phyloP scores from a whole-genome alignment of 2,113 vertebrate species.

The Lethenteron camtschaticum region DNA sequence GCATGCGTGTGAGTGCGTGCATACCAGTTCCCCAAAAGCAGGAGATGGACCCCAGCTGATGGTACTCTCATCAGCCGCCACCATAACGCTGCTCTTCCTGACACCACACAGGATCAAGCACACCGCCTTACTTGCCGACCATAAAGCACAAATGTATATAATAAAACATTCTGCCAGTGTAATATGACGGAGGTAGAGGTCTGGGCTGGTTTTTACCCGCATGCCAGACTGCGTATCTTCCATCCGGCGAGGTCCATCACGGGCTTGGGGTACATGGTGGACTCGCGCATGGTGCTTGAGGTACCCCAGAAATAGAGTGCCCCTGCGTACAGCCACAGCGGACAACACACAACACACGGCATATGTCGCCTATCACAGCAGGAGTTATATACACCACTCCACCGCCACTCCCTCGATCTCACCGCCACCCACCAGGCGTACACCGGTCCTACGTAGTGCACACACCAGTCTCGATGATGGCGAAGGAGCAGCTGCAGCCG shows the following conservation, averaged over 20 bases:
- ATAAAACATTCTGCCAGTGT: no score
- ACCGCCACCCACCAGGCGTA: no score
- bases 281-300: slow-evolving; percentile 81
- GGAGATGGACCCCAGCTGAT: slow-evolving; percentile 88
- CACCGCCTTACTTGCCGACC: no score
- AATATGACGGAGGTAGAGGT: no score
- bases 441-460: no score
- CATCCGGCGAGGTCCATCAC: slow-evolving; percentile 89
- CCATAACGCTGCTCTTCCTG: slow-evolving; percentile 82
- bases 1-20: slow-evolving; percentile 9
- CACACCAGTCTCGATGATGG: slow-evolving; percentile 64
- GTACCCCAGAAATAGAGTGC: slow-evolving; percentile 89
- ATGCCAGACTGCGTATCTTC: slow-evolving; percentile 67
- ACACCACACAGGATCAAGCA: background rate
- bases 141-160: no score
- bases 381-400: no score
- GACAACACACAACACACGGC: accelerated
- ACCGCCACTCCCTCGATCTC: background rate
- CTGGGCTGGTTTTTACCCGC: slow-evolving; percentile 31
- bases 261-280: slow-evolving; percentile 86
- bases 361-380: accelerated
- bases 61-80: slow-evolving; percentile 80
- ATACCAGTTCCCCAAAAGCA: slow-evolving; percentile 78
- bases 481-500: slow-evolving; percentile 75
- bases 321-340: slow-evolving; percentile 23